A percentile compares a stretch with the other conserved stretches of the same genome.
These are phyloP conservation scores for Anser brachyrhynchus DNA, from an alignment of 2,113 vertebrate genomes.

Conservation along the genomic window DNA sequence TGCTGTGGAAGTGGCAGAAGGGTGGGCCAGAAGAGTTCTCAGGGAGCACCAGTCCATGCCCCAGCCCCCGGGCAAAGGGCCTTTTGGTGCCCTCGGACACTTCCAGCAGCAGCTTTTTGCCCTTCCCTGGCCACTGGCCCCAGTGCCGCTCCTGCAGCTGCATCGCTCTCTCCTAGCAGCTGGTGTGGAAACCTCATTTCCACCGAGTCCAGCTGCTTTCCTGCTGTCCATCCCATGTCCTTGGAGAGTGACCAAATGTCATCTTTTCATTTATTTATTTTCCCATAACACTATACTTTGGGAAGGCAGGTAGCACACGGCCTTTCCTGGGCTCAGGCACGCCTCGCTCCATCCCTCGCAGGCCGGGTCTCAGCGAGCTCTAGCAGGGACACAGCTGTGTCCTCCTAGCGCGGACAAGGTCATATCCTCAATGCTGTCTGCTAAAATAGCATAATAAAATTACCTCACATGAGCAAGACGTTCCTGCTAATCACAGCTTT, in stretches of 20 bases:
- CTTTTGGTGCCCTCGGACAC: background rate
- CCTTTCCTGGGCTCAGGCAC: background rate
- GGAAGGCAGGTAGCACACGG: accelerated
- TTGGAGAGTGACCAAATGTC: background rate
- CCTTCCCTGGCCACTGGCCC: accelerated
- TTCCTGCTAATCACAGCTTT: background rate
- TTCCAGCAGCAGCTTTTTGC: background rate
- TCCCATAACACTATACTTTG: accelerated
- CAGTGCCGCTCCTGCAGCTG: background rate
- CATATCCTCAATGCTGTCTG: background rate
- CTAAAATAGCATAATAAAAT: background rate
- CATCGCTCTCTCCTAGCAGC: background rate
- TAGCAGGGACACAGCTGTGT: background rate
- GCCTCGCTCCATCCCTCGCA: background rate
- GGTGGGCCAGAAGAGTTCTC: background rate
- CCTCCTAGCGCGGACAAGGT: background rate
- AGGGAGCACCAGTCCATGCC: accelerated
- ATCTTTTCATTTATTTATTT: accelerated
- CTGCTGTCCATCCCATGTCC: background rate
- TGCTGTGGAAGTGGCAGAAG: background rate
- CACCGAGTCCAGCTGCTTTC: background rate
- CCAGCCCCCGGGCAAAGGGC: background rate
- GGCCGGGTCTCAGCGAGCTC: accelerated
- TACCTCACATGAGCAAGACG: background rate
- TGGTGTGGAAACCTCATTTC: too few species aligned